Base-by-base conservation (phyloP, 2,113 vertebrate species). In the Eurypyga helias region DNA sequence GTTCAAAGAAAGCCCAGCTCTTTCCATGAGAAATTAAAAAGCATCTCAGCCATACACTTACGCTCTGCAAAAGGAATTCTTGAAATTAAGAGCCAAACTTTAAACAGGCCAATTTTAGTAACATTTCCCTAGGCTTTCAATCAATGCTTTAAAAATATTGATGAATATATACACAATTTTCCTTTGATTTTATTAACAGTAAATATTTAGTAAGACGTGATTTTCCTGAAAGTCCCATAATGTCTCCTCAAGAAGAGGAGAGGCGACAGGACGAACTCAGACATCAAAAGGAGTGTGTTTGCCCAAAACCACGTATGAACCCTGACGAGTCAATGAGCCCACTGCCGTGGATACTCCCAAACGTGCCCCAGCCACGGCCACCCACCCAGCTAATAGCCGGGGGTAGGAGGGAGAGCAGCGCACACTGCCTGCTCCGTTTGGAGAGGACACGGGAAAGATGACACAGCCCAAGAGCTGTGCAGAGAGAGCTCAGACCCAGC, bases 361-460 rank as follows among this genome's bases (percentile, higher is more conserved):
- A 70, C 7, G 26, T 2, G 3, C 5, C n/a, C 16, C 20, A 67
- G 43, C 21, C 2, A 2, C 1, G 6, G 51, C 13, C 24, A 14
- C 6, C 10, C 25, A 4, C 10, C 11, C 34, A 49, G 17, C 13
- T 43, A 21, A 73, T 0, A 48, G 36, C 45, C 0, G 0, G 21
- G n/a, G 28, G 13, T 4, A 38, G 26, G 28, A 55, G 9, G 16
- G 38, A 60, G 36, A 17, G 33, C 64, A 58, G 43, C 4, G 0
- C 2, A 1, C 17, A 17, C 45, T 18, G 29, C 31, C 26, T 0
- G 1, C 31, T 34, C 0, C 0, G 12, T 51, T 17, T 41, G 29
- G 57, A 34, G 24, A 51, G 29, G 7, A 33, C 29, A 8, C 11
- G 14, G 45, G 29, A 43, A 13, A 64, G 60, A 17, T 5, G 15